Percentiles rank a stretch among this genome's conserved stretches.
Evolutionary conservation across 92 coral and sea anemone species (phyloP).

Genomic region (Montipora capitata): DNA sequence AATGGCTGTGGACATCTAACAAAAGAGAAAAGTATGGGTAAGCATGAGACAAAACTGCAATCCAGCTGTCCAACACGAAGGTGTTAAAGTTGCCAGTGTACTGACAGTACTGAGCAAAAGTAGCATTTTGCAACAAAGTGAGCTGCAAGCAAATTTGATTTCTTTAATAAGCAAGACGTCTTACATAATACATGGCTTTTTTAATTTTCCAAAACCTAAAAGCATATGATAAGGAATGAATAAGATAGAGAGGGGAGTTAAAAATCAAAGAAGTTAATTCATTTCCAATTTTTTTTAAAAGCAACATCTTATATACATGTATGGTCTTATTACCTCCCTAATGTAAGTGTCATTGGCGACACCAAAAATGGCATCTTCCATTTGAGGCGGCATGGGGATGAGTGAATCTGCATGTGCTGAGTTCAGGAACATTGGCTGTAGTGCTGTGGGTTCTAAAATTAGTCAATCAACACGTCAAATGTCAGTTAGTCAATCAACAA

Average conservation of each 20-base stretch:
- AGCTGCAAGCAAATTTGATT: too few relatives aligned
- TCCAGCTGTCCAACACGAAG: not conserved
- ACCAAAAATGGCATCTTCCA: conserved; percentile 93
- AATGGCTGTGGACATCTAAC: conserved; percentile 85
- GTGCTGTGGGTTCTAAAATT: conserved; percentile 64
- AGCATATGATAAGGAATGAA: too few relatives aligned
- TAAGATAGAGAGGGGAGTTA: too few relatives aligned
- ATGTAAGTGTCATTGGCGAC: conserved; percentile 79
- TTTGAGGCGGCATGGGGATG: conserved; percentile 86
- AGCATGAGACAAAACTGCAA: not conserved
- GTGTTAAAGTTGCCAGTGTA: too few relatives aligned
- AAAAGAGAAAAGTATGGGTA: not conserved
- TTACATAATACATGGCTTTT: too few relatives aligned
- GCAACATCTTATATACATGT: too few relatives aligned
- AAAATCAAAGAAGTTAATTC: too few relatives aligned
- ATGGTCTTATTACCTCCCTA: conserved; percentile 67
- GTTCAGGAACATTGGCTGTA: conserved; percentile 75
- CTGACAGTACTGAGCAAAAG: too few relatives aligned
- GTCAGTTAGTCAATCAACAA: too few relatives aligned
- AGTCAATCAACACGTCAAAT: not conserved
- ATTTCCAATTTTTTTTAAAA: not conserved
- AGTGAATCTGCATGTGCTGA: conserved; percentile 61
- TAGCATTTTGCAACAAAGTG: too few relatives aligned
- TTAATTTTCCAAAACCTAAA: too few relatives aligned
- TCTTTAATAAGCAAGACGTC: too few relatives aligned